These are phyloP conservation scores for Caenorhabditis brenneri DNA, from an alignment of 1,140 invertebrate genomes.

Conservation along the genomic window DNA sequence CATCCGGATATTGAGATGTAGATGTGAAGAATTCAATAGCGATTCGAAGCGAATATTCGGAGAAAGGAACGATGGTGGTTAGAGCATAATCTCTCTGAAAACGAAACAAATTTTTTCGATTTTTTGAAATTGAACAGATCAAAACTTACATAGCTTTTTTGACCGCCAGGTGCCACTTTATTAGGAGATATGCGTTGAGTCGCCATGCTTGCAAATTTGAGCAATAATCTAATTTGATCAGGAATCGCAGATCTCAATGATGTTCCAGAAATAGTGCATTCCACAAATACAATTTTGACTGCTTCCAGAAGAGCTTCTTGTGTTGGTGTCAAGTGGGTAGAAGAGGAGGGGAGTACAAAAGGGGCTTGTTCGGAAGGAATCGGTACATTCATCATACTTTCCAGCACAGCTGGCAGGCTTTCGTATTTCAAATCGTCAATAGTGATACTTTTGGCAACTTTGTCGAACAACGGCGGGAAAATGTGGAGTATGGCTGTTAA, in stretches of 20 bases:
- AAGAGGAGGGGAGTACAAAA: constrained; percentile 61
- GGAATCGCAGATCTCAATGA: constrained; percentile 59
- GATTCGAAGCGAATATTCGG: constrained; percentile 62
- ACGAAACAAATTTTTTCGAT: not conserved
- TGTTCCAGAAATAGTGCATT: constrained; percentile 58
- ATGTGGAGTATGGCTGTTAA: constrained; percentile 65
- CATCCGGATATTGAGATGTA: constrained; percentile 58
- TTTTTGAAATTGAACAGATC: not conserved
- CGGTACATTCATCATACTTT: constrained; percentile 62
- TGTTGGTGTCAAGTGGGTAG: constrained; percentile 61
- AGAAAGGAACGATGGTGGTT: constrained; percentile 65
- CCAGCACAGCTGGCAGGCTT: constrained; percentile 43
- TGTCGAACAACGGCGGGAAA: constrained; percentile 64
- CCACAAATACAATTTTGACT: constrained; percentile 56
- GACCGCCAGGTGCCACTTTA: constrained; percentile 37
- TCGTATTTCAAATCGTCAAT: constrained; percentile 57
- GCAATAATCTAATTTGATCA: constrained; percentile 61
- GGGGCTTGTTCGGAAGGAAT: constrained; percentile 62
- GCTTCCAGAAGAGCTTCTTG: constrained; percentile 67
- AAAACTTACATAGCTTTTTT: constrained; percentile 44
- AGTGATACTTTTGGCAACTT: constrained; percentile 58
- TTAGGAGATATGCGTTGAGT: constrained; percentile 47
- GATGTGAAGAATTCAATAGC: constrained; percentile 64
- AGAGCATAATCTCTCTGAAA: constrained; percentile 57
- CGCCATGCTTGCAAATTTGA: constrained; percentile 62